phyloP scores from a whole-genome alignment of 2,888 invertebrate species.

The Drosophila aldrichi region DNA sequence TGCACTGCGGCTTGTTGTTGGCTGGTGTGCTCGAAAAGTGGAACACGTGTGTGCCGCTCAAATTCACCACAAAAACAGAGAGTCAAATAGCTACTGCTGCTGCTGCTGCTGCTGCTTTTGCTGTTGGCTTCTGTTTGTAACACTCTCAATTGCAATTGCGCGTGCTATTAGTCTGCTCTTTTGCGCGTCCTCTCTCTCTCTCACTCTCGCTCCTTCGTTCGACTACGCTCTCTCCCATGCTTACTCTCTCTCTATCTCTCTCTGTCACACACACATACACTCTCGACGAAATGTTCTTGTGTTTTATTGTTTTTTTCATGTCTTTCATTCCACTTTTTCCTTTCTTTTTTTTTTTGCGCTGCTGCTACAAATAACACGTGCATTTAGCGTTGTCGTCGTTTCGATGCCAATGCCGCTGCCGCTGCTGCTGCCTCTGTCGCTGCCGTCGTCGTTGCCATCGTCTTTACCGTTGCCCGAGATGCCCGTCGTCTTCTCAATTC shows the following conservation, averaged over 20 bases:
- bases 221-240: conserved; percentile 12
- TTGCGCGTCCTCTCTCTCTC: conserved; percentile 6
- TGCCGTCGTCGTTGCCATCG: conserved; percentile 15
- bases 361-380: conserved; percentile 67
- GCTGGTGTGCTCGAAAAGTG: conserved; percentile 62
- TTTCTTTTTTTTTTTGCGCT: not conserved
- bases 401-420: conserved; percentile 49
- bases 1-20: conserved; percentile 45
- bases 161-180: conserved; percentile 28
- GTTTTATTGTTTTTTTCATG: conserved; percentile 50
- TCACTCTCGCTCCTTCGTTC: not conserved
- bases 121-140: conserved; percentile 25
- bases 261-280: not conserved
- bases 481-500: conserved; percentile 13
- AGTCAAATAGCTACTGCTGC: conserved; percentile 52
- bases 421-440: conserved; percentile 8
- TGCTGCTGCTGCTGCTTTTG: conserved; percentile 8
- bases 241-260: conserved; percentile 6
- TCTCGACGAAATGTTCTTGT: conserved; percentile 25
- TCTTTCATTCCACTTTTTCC: conserved; percentile 21
- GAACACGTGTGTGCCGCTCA: conserved; percentile 69
- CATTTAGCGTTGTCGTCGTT: conserved; percentile 59
- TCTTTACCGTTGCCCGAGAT: conserved; percentile 16
- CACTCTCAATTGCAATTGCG: conserved; percentile 50
- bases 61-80: conserved; percentile 80